phyloP scores from a whole-genome alignment of 2,888 invertebrate species.

The Norana najaformis region DNA sequence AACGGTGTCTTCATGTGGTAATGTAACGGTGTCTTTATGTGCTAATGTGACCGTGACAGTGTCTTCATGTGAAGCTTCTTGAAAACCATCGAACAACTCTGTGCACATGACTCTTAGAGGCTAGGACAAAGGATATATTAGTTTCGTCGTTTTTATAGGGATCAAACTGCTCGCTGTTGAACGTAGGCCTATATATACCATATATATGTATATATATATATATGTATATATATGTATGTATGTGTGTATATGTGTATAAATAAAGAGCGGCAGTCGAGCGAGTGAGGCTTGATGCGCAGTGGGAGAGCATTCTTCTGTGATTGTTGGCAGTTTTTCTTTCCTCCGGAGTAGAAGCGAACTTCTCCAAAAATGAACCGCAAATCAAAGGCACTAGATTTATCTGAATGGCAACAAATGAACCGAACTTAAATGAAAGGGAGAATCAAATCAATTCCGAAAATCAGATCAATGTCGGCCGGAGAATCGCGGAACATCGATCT shows the following conservation, averaged over 20 bases:
- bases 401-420: not conserved
- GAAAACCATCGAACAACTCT: no score
- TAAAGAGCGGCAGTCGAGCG: slow-evolving; percentile 24
- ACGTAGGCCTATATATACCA: no score
- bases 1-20: no score
- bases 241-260: slow-evolving; percentile 28
- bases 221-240: slow-evolving; percentile 29
- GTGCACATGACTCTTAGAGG: no score
- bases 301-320: not conserved
- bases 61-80: no score
- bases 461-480: not conserved
- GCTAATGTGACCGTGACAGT: no score
- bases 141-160: no score
- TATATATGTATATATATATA: slow-evolving; percentile 18
- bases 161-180: no score
- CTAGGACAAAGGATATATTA: no score
- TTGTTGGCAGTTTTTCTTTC: not conserved
- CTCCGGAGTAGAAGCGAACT: not conserved
- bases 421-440: not conserved
- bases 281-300: not conserved
- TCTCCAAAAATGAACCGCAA: not conserved
- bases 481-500: no score
- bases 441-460: not conserved
- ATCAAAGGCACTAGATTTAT: not conserved
- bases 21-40: no score